Evolutionary conservation across 37 sponge, comb jelly and placozoan species (phyloP), one percentile per base, ranked within the genome.

Genomic region (Chondrilla cf. caribensis): DNA sequence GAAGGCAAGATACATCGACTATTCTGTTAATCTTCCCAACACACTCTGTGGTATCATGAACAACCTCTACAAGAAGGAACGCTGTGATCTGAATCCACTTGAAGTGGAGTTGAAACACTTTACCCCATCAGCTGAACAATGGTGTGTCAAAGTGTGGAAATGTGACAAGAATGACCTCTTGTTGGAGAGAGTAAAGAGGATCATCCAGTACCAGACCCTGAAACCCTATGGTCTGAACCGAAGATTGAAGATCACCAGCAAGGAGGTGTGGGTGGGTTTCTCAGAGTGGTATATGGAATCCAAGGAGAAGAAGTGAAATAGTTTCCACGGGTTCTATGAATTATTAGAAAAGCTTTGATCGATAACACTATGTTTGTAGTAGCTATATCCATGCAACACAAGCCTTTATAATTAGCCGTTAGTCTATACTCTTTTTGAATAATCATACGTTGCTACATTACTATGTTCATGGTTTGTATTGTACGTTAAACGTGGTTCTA

Each of bases 91-190:
- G 54, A 83, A 17, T 15, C 59, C 39, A 71, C 14, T 65, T 24
- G 67, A 65, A n/a, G 67, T 65, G 28, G 67, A 75, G 77, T 24
- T 41, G 22, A 41, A 75, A 41, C 19, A 35, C 47, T 38, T 75
- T 24, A 36, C 47, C 22, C 77, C 77, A 35, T 11, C 7, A 11
- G 42, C 77, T 25, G 77, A 14, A 7, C 7, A 41, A 14, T 43
- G 42, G 77, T 11, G 7, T 17, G 33, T 43, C 24, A 11, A 11
- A 11, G 77, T 43, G 47, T 43, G 77, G 51, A 11, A 19, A 55
- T 55, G 17, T 55, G 57, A 55, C 17, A 17, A 55, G 11, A 17
- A 11, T 55, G 57, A 55, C 57, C 57, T 55, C 57, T 55, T 17
- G 17, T 19, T 55, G 57, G 57, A 11, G 17, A 55, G 17, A 19